Evolutionary conservation across 2,888 invertebrate species (phyloP).

Genomic region (Odontomyia ornata): DNA sequence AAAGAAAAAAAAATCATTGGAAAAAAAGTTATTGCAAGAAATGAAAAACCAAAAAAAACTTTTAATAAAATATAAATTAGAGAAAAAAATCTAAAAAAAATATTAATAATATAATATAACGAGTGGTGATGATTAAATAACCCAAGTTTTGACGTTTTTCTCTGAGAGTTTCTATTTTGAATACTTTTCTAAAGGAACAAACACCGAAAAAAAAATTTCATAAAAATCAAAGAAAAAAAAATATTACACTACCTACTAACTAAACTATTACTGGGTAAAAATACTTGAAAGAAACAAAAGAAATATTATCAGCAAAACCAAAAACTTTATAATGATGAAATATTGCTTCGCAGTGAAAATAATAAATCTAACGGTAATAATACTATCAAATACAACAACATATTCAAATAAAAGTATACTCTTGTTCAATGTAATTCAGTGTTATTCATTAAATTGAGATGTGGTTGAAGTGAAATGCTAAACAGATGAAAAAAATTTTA

Average conservation of each 20-base stretch:
- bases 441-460: slow-evolving; percentile 42
- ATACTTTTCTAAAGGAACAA: slow-evolving; percentile 48
- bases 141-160: slow-evolving; percentile 48
- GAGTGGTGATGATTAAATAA: slow-evolving; percentile 46
- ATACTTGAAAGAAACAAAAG: neutral
- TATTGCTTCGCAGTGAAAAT: slow-evolving; percentile 25
- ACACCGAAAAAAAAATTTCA: slow-evolving; percentile 15
- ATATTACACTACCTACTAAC: slow-evolving; percentile 11
- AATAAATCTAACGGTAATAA: neutral
- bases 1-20: neutral
- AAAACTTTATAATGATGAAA: neutral
- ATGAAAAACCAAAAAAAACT: slow-evolving; percentile 12
- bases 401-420: slow-evolving; percentile 36
- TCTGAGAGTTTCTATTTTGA: slow-evolving; percentile 51
- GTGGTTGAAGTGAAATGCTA: neutral
- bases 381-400: slow-evolving; percentile 13
- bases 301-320: slow-evolving; percentile 11
- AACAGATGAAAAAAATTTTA: neutral
- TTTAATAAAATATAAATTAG: neutral
- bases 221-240: slow-evolving; percentile 26
- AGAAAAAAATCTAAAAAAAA: neutral
- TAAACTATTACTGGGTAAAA: slow-evolving; percentile 12
- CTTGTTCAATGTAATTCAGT: slow-evolving; percentile 50
- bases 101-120: slow-evolving; percentile 11
- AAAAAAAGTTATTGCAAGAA: neutral